These are phyloP conservation scores for Emys orbicularis DNA, from an alignment of 2,797 vertebrate genomes.

Conservation along the genomic window DNA sequence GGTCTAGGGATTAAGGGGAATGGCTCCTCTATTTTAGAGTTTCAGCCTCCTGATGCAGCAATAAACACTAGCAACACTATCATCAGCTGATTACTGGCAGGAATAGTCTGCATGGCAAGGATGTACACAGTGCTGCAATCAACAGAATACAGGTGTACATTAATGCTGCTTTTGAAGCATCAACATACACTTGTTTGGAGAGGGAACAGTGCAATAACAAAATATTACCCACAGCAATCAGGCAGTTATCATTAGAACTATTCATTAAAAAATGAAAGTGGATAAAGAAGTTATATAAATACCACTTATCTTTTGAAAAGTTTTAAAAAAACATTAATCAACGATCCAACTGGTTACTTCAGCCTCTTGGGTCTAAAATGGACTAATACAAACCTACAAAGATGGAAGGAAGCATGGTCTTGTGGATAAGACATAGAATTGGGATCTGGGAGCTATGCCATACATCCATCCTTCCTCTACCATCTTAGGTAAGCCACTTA, in stretches of 20 bases:
- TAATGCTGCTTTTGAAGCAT: constrained; percentile 23
- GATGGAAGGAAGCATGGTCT: neutral
- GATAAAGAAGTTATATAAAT: neutral
- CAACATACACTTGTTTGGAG: neutral
- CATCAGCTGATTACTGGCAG: constrained; percentile 19
- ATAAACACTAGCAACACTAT: neutral
- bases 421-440: neutral
- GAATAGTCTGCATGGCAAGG: constrained; percentile 10
- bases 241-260: neutral
- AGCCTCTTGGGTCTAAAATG: neutral
- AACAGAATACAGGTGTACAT: constrained; percentile 4
- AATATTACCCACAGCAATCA: neutral
- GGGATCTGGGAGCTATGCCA: neutral
- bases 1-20: neutral
- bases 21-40: neutral
- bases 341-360: neutral
- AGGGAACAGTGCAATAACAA: neutral
- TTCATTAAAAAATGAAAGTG: neutral
- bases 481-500: neutral
- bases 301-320: neutral
- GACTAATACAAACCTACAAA: neutral
- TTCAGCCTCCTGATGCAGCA: constrained; percentile 29
- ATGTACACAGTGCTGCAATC: neutral
- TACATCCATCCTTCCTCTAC: neutral
- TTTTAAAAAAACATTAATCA: neutral